phyloP scores from a whole-genome alignment of 2,113 vertebrate species.

The Phylloscopus whistleri region DNA sequence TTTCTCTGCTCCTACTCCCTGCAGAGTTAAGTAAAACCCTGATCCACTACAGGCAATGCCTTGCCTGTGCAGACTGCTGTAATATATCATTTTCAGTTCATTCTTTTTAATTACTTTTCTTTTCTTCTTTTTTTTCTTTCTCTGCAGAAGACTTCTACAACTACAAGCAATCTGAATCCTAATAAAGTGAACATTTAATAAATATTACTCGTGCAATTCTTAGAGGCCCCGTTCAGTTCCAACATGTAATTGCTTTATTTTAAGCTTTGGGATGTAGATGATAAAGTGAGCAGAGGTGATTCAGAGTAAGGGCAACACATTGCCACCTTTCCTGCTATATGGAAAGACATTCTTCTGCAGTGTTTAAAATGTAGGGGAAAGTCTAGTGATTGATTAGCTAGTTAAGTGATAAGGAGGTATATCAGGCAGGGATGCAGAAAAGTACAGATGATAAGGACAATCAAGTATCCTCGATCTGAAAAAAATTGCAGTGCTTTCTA shows the following conservation, averaged over 20 bases:
- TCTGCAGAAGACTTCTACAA: constrained; percentile 3
- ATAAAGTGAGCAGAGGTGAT: not conserved
- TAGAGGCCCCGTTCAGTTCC: not conserved
- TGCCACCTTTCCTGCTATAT: not conserved
- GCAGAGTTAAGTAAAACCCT: not conserved
- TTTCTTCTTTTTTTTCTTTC: not conserved
- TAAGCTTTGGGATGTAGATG: not conserved
- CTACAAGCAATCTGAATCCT: constrained; percentile 25
- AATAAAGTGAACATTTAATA: constrained; percentile 44
- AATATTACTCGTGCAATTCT: not conserved
- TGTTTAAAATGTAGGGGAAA: constrained; percentile 22
- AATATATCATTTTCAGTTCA: constrained; percentile 33
- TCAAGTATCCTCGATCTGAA: constrained; percentile 68
- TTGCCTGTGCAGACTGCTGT: not conserved
- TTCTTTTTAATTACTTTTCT: constrained; percentile 33
- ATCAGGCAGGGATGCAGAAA: constrained; percentile 66
- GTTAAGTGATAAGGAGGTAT: constrained; percentile 74
- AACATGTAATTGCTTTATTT: not conserved
- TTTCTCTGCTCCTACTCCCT: not conserved
- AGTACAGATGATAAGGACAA: constrained; percentile 69
- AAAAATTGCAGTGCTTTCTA: constrained; percentile 67
- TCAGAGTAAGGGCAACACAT: not conserved
- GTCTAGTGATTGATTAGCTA: constrained; percentile 71
- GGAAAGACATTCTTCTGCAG: not conserved
- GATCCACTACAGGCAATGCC: not conserved